Base-by-base conservation (phyloP, 2,888 invertebrate genomes). In the Zelleria hepariella region DNA sequence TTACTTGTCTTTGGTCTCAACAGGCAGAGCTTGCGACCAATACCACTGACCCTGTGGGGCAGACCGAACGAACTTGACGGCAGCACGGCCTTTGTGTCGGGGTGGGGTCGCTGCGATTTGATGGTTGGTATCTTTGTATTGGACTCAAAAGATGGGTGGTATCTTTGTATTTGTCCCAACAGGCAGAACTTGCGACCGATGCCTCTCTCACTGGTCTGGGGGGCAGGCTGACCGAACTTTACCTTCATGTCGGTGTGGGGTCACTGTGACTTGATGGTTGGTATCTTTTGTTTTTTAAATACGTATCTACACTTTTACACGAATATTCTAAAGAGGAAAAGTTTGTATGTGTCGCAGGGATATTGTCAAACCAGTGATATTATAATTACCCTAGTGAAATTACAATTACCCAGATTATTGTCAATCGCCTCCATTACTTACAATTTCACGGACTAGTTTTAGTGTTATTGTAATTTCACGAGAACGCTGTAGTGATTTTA, bases 41-140 rank as follows among this genome's bases (percentile, higher is more conserved):
- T 49, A 18, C 49, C 21, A 7, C 20, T 49, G 49, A 32, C 10
- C 10, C n/a, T n/a, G n/a, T n/a, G n/a, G n/a, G 2, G 4, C 10
- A 42, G 42, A n/a, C 42, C 42, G 10, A 42, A 10, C n/a, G 4
- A 42, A 10, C 6, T 53, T 15, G 20, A 55, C 32, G 18, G 27
- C 26, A 4, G 4, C 27, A 32, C 26, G 48, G 86, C 70, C 0
- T 80, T 80, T 51, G 82, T 83, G 2, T 78, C 82, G 0, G 87
- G 87, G 0, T 87, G 87, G 87, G 87, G 87, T 0, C 77, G 87
- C 24, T 87, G 87, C 57, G 86, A 86, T 67, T 70, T 68, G 18
- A 78, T 73, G 68, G 87, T 87, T 68, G 58, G 58, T 52, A 5
- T 26, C 1, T 6, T 10, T 7, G 2, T 18, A 49, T 18, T 32